Conservation (phyloP, 2,888 invertebrate genomes). For the Athalia rosae region DNA sequence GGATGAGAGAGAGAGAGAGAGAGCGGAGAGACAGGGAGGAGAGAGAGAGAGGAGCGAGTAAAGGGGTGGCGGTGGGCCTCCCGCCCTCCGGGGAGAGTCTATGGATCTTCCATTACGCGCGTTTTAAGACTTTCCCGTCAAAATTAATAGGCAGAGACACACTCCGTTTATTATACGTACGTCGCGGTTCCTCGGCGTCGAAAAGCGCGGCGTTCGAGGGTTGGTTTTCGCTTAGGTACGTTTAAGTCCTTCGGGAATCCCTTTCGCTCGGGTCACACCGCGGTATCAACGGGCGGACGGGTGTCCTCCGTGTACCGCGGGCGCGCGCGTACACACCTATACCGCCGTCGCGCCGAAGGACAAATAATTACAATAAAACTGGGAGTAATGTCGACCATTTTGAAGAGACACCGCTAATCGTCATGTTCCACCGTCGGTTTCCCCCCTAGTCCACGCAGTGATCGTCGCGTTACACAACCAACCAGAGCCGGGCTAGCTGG, state of each 20-base stretch:
- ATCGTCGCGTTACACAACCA: conserved; percentile 33
- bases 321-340: no score
- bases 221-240: background rate
- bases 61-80: no score
- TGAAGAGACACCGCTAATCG: no score
- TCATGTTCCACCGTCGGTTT: background rate
- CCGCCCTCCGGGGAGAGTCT: background rate
- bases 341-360: background rate
- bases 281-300: no score
- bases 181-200: background rate
- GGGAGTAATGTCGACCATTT: no score
- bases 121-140: conserved; percentile 37
- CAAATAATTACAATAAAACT: no score
- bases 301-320: no score
- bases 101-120: conserved; percentile 41
- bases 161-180: conserved; percentile 22
- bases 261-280: no score
- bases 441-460: background rate
- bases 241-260: no score
- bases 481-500: conserved; percentile 44
- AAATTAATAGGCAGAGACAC: conserved; percentile 36
- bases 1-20: background rate
- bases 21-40: background rate
- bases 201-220: background rate
- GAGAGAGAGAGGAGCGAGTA: no score